Evolutionary conservation across 2,888 invertebrate species (phyloP), one percentile per base, ranked within the genome.

Genomic region (Notodonta dromedarius): DNA sequence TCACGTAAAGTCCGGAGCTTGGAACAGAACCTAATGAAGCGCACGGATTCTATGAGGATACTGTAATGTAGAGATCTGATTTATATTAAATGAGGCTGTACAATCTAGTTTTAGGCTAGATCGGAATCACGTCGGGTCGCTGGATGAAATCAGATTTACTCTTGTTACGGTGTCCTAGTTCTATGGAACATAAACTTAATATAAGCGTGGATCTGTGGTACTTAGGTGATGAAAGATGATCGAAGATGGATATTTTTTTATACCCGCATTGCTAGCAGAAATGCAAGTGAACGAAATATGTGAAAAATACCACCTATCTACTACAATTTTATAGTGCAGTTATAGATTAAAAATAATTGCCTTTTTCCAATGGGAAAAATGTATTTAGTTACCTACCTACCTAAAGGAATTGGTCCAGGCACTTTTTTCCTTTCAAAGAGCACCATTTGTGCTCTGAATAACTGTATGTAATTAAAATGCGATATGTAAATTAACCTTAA

Each of bases 41-140:
- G 90, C 70, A 82, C 91, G 56, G 93, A 93, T 75, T 91, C 93
- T 11, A 93, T 93, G 92, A 86, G 93, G 76, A 86, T 93, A 77
- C 82, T 93, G 67, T 91, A 88, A 81, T 55, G 56, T 74, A 67
- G 67, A 79, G 74, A 82, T 79, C 78, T 81, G 82, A 84, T 80
- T 74, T 66, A 76, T 70, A 67, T 66, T 71, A 64, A 64, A 75
- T 75, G 84, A 88, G 85, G 83, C 86, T 87, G 85, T 84, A 75
- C 77, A 77, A 79, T 84, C 84, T 86, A 86, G 86, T 82, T 80
- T n/a, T 64, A 16, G 63, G 69, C 77, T 78, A 78, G 80, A 80
- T 79, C 70, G 66, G 72, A 59, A 74, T 78, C 79, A 80, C 75
- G 79, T 79, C 76, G 69, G 73, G 71, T 66, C 67, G 58, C 61